phyloP scores from a whole-genome alignment of 2,888 invertebrate species.

The Mimachlamys varia region DNA sequence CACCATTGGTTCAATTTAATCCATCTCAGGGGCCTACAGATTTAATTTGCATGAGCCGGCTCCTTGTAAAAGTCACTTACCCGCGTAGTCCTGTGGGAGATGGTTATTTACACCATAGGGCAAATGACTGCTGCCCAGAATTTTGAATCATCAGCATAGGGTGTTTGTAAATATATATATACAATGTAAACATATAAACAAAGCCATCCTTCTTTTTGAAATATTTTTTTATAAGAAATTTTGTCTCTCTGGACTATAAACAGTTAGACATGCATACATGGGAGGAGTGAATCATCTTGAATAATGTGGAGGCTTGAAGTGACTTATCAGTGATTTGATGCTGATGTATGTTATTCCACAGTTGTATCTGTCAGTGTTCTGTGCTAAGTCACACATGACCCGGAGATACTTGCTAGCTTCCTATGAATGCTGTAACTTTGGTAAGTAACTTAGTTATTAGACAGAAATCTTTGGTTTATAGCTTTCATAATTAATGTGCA shows the following conservation, averaged over 20 bases:
- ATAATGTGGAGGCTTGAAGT: neutral
- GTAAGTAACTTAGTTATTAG: neutral
- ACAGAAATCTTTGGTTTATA: neutral
- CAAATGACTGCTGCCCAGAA: neutral
- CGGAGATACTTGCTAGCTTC: neutral
- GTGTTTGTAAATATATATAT: neutral
- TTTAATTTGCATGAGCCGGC: neutral
- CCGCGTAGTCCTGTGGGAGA: neutral
- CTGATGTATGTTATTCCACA: neutral
- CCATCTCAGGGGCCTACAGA: neutral
- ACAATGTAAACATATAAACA: neutral
- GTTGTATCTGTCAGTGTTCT: neutral
- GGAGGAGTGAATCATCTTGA: constrained; percentile 28
- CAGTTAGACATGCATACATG: neutral
- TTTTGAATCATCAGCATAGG: constrained; percentile 2
- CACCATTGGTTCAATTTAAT: neutral
- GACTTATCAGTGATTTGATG: constrained; percentile 14
- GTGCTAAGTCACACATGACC: neutral
- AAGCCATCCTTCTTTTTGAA: neutral
- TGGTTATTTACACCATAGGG: neutral
- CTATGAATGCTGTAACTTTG: neutral
- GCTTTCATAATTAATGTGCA: neutral
- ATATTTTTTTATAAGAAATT: neutral
- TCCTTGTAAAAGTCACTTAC: neutral
- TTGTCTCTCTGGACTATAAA: neutral